Evolutionary conservation across 2,113 vertebrate genomes (phyloP).

Genomic region (Campylomormyrus tamandua): DNA sequence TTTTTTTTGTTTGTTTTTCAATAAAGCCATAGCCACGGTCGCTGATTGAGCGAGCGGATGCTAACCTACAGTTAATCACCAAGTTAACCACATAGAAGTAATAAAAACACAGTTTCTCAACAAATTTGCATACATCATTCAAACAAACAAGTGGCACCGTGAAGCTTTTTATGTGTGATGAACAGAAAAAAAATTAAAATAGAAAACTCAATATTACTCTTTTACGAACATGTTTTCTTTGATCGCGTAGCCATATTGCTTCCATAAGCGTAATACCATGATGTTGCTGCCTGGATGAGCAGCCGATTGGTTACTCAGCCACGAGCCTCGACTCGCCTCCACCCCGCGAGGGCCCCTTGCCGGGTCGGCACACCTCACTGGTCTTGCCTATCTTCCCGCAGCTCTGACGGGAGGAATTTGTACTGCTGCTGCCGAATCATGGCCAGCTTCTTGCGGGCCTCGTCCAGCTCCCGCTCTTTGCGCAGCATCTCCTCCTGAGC

Average conservation of each 20-base stretch:
- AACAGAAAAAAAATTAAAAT: conserved; percentile 36
- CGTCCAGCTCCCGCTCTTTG: conserved; percentile 89
- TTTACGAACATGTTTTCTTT: conserved; percentile 31
- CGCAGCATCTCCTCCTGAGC: conserved; percentile 97
- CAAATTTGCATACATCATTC: conserved; percentile 32
- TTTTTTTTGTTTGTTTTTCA: neutral
- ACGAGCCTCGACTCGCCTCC: conserved; percentile 30
- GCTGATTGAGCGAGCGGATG: conserved; percentile 22
- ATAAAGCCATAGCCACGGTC: conserved; percentile 30
- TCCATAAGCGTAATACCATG: conserved; percentile 24
- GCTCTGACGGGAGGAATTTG: conserved; percentile 91
- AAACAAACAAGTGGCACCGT: conserved; percentile 36
- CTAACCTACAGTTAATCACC: conserved; percentile 25
- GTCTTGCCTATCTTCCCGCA: conserved; percentile 75
- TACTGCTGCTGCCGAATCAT: conserved; percentile 96
- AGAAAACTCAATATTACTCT: conserved; percentile 37
- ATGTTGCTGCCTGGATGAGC: conserved; percentile 11
- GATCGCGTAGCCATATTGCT: conserved; percentile 31
- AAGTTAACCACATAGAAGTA: conserved; percentile 33
- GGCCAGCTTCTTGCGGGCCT: conserved; percentile 87
- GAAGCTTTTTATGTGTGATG: conserved; percentile 33
- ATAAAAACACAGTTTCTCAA: conserved; percentile 39
- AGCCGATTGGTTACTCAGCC: conserved; percentile 25
- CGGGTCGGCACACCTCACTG: conserved; percentile 43
- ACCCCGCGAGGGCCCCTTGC: neutral